Evolutionary conservation across 2,797 vertebrate species (phyloP), one percentile per base, ranked within the genome.

Genomic region (Dendrocincla tyrannina): DNA sequence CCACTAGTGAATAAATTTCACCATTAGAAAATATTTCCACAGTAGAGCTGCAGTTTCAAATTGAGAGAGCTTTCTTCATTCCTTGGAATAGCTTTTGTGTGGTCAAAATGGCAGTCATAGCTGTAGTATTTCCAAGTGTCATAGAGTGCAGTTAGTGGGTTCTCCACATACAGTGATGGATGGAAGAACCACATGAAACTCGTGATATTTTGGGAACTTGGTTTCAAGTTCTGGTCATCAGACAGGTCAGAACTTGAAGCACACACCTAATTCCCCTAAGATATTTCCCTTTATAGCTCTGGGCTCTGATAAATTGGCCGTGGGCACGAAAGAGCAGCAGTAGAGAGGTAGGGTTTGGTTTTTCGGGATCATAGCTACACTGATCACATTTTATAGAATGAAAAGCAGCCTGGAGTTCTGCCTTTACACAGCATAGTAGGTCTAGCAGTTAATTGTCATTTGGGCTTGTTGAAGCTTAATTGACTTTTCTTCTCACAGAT

Each of bases 401-500:
- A 76, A 83, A 94, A 86, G 20, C 18, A 59, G 7, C 17, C 14
- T 3, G 0, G 58, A 76, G 37, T 60, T 87, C 41, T 90, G 13
- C 33, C 41, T 88, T 91, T 70, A 35, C 19, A 42, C 28, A 55
- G 20, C 23, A 46, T 4, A 47, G 24, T 42, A 25, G 37, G 68
- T 85, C 19, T 27, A 60, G 30, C 24, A 60, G 19, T 55, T 80
- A 56, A 46, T 58, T 85, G 50, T 49, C 7, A 13, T 87, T 84
- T 87, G 77, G 76, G 9, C 64, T 70, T 68, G 27, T 35, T 78
- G 46, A 91, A 93, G 60, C 79, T 96, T 96, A 94, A 72, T 60
- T 96, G 37, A 83, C 37, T 77, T 84, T 94, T 95, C 75, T 96
- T 96, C 47, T 93, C 53, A 62, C 97, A 99, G 99, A 98, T 98